Evolutionary conservation across 2,113 vertebrate species (phyloP), one percentile per base, ranked within the genome.

Genomic region (Dipodomys ordii): DNA sequence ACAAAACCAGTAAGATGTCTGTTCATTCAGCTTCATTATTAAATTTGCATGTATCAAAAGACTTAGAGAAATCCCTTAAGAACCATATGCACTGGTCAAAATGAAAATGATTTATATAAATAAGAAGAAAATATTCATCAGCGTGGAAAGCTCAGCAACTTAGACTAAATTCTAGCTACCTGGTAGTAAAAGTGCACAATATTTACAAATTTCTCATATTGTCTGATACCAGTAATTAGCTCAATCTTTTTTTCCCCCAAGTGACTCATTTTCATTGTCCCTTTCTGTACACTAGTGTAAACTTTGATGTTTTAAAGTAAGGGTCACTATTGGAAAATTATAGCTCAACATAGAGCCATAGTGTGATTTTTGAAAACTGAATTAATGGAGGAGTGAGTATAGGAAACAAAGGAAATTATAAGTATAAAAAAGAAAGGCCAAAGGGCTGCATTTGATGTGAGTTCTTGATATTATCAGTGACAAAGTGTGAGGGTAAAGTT

Each of bases 21-120:
- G 15, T 64, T 90, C 68, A 65, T 69, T 39, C 82, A 71, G 16
- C 39, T 69, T 87, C 71, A 73, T 94, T 91, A 71, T 80, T 88
- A 60, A 28, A 30, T 95, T 91, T 35, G 20, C 39, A 65, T 60
- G 23, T 83, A 32, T 72, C 89, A 57, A 84, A 91, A 92, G 78
- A 90, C n/a, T 92, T 85, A 74, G 32, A 49, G 57, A 90, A 68
- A 25, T 87, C 72, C 44, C 69, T 60, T 20, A 67, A 93, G 79
- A 86, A 57, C 60, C 74, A 72, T 23, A 53, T 35, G 22, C 22
- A 79, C 32, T 71, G 28, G 53, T 35, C 23, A 53, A 95, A 87
- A 83, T 39, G 83, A 32, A 95, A 86, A 46, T 68, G 57, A 74
- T 85, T 95, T 79, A 79, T 1, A n/a, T 60, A 87, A 94, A 78